Conservation (phyloP, 2,113 vertebrate species). For the Hippoglossus stenolepis region DNA sequence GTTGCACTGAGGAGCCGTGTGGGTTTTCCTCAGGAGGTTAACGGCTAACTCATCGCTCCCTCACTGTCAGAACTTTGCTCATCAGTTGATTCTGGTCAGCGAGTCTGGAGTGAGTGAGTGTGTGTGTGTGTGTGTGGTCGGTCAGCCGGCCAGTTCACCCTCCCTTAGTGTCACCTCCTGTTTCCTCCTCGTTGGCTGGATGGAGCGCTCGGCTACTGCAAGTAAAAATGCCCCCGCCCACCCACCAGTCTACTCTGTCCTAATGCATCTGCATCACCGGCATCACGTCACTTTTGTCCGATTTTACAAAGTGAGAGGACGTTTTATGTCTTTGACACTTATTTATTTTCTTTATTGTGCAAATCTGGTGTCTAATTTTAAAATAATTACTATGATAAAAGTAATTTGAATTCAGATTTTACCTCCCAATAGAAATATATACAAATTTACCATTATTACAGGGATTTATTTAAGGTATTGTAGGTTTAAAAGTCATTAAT, state of each 20-base stretch:
- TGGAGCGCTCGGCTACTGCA: slow-evolving; percentile 25
- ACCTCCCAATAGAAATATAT: no score
- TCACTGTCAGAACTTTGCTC: slow-evolving; percentile 31
- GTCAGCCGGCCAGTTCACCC: slow-evolving; percentile 26
- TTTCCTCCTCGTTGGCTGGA: slow-evolving; percentile 35
- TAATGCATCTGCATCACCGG: slow-evolving; percentile 37
- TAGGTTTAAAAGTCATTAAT: no score
- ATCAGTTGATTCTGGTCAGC: slow-evolving; percentile 6
- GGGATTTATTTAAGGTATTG: no score
- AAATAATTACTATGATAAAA: no score
- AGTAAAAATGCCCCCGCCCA: neutral
- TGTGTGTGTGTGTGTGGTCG: slow-evolving; percentile 15
- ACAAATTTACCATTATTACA: no score
- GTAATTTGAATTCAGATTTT: no score
- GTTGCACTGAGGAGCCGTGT: neutral
- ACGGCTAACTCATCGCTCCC: neutral
- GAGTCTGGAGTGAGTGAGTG: neutral
- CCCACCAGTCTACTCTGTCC: slow-evolving; percentile 17
- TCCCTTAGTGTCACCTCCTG: slow-evolving; percentile 36
- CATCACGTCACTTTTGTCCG: slow-evolving; percentile 4
- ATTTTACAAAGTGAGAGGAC: neutral
- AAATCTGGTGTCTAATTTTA: no score
- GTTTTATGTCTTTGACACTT: neutral
- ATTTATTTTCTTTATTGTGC: no score
- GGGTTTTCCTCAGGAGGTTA: neutral